Evolutionary conservation across 23 tunicate genomes (phyloP), one percentile per base, ranked within the genome.

Genomic region (Ciona savignyi): DNA sequence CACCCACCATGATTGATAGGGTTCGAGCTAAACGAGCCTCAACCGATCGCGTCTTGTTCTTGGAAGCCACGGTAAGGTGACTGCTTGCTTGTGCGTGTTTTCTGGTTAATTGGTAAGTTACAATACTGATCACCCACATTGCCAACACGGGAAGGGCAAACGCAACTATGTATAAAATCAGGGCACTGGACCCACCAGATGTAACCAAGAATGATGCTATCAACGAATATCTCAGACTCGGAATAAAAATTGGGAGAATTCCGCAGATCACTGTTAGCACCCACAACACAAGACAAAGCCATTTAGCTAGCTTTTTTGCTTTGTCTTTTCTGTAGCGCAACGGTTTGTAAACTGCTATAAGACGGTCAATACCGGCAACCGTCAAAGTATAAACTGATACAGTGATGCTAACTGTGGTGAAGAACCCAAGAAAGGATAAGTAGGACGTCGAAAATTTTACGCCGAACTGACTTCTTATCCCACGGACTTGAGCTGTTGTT

Each of bases 371-470:
- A 2, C 95, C 85, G 1, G 95, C 95, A 60, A 77, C 75, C 33
- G 85, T 76, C 4, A 87, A 49, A 31, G 95, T 81, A 33, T 87
- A 87, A 23, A 87, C 72, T 1, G 95, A 87, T 3, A 87, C 95
- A 35, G 77, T 32, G 3, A 87, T 25, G 0, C 86, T 81, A 0
- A 87, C 60, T 2, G 74, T 70, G 32, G 86, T 77, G 34, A 81
- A 87, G 51, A 87, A 87, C 3, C 95, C 95, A 23, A 76, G 83
- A 77, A 74, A 74, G 35, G 75, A 25, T 26, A 63, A 6, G 65
- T 80, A 77, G 61, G 25, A 19, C 1, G 23, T 30, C 4, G 74
- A 60, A 60, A 87, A 76, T 35, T 33, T 27, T 22, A 30, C 26
- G 26, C 23, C 32, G 72, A 70, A 51, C 2, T 68, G 3, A 4